Percentiles rank a stretch among this genome's conserved stretches.
Evolutionary conservation across 2,888 invertebrate genomes (phyloP).

Genomic region (Zygaena filipendulae): DNA sequence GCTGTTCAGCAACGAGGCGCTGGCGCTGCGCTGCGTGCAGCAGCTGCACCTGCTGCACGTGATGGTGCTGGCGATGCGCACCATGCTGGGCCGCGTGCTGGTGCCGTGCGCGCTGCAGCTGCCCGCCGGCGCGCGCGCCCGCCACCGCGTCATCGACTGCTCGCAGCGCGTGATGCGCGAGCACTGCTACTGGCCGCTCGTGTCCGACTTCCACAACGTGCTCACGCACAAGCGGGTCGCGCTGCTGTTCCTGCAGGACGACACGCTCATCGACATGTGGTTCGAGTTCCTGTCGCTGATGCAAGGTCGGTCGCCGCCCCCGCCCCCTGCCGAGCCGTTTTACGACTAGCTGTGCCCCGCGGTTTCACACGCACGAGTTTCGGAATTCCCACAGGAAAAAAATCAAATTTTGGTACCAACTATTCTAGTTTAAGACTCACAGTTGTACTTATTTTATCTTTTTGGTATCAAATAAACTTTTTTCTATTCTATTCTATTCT

Average conservation of each 20-base stretch:
- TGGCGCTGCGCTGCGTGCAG: constrained; percentile 92
- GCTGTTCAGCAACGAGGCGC: constrained; percentile 92
- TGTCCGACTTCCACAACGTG: constrained; percentile 96
- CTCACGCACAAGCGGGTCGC: constrained; percentile 94
- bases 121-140: constrained; percentile 82
- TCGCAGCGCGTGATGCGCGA: constrained; percentile 93
- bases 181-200: constrained; percentile 98
- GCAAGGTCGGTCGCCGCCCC: constrained; percentile 85
- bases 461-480: too few species aligned
- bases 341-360: too few species aligned
- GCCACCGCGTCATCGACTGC: constrained; percentile 94
- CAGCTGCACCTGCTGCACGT: constrained; percentile 91
- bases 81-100: constrained; percentile 94
- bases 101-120: constrained; percentile 89
- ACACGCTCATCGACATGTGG: constrained; percentile 94
- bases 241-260: constrained; percentile 87
- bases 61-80: constrained; percentile 85
- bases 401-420: too few species aligned
- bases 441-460: too few species aligned
- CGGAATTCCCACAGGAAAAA: too few species aligned
- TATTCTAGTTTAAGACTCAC: too few species aligned
- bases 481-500: too few species aligned
- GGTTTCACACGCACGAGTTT: too few species aligned
- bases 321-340: too few species aligned
- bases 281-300: constrained; percentile 93